A percentile compares a stretch with the other conserved stretches of the same genome.
Evolutionary conservation across 2,888 invertebrate species (phyloP).

Genomic region (Drosophila setosimentum): DNA sequence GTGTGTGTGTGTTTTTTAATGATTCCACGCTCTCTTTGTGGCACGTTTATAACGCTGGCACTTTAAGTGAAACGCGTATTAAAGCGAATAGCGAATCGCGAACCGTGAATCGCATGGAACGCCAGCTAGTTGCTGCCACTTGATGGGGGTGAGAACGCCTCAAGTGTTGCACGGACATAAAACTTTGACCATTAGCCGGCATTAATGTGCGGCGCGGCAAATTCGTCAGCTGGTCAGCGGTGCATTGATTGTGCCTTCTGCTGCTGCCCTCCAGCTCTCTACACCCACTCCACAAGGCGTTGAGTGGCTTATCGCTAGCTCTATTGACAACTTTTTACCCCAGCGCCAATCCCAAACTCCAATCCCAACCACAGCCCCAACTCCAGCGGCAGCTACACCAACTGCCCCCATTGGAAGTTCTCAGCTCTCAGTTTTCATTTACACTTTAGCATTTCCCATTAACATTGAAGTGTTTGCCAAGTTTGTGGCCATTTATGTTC

Average conservation of each 20-base stretch:
- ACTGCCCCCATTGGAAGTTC: background rate
- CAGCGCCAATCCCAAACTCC: background rate
- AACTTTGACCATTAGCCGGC: slow-evolving; percentile 77
- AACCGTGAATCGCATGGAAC: slow-evolving; percentile 4
- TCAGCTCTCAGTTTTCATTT: slow-evolving; percentile 8
- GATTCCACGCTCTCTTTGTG: slow-evolving; percentile 21
- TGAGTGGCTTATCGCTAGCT: slow-evolving; percentile 50
- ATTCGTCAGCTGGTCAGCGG: slow-evolving; percentile 74
- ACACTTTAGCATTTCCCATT: background rate
- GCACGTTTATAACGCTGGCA: slow-evolving; percentile 42
- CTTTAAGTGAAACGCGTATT: slow-evolving; percentile 53
- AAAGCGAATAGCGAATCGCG: slow-evolving; percentile 32
- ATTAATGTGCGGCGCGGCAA: slow-evolving; percentile 69
- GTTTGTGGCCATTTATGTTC: background rate
- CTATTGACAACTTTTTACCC: slow-evolving; percentile 41
- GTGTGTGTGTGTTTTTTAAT: background rate
- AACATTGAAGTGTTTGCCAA: slow-evolving; percentile 11
- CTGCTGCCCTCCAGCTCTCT: background rate
- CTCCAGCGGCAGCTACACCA: background rate
- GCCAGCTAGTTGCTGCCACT: slow-evolving; percentile 23
- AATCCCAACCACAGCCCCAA: background rate
- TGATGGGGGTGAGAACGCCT: slow-evolving; percentile 42
- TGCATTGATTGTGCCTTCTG: slow-evolving; percentile 54
- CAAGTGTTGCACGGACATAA: slow-evolving; percentile 78
- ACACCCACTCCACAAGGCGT: slow-evolving; percentile 11